phyloP scores from a whole-genome alignment of 2,113 vertebrate genomes.

The Anarhynchus alexandrinus region DNA sequence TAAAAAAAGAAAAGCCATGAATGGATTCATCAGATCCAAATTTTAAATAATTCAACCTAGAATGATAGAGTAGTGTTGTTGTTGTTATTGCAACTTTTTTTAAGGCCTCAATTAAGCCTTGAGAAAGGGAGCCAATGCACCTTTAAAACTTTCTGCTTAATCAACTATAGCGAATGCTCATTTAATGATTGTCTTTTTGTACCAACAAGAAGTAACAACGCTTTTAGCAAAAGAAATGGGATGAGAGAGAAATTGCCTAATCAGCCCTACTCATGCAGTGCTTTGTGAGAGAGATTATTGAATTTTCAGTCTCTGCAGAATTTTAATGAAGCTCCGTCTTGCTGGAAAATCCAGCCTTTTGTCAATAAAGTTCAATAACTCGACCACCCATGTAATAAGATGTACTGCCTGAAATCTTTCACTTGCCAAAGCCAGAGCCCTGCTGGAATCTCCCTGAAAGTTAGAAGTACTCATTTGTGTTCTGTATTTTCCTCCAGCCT shows the following conservation, averaged over 20 bases:
- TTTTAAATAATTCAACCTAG: slow-evolving; percentile 47
- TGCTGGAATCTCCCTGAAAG: slow-evolving; percentile 48
- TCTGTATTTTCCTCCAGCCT: slow-evolving; percentile 3
- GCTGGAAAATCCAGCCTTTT: slow-evolving; percentile 79
- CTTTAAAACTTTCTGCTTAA: slow-evolving; percentile 80
- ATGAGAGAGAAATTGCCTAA: slow-evolving; percentile 85
- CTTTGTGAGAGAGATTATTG: slow-evolving; percentile 86
- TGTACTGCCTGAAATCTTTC: slow-evolving; percentile 80
- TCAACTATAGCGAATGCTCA: slow-evolving; percentile 77
- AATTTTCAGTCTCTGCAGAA: slow-evolving; percentile 86
- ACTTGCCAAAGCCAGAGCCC: slow-evolving; percentile 59
- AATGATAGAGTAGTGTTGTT: background rate
- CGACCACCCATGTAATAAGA: slow-evolving; percentile 89
- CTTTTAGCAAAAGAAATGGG: slow-evolving; percentile 80
- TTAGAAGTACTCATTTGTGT: slow-evolving; percentile 31
- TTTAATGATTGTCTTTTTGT: slow-evolving; percentile 83
- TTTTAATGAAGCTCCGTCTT: slow-evolving; percentile 88
- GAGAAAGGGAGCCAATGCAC: slow-evolving; percentile 71
- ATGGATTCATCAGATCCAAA: background rate
- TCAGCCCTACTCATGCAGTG: slow-evolving; percentile 82
- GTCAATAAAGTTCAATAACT: slow-evolving; percentile 88
- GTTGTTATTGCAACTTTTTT: slow-evolving; percentile 46
- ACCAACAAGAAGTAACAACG: slow-evolving; percentile 81
- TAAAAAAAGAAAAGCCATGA: background rate
- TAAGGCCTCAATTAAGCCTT: slow-evolving; percentile 68